These are phyloP conservation scores for Synergus gifuensis DNA, from an alignment of 2,888 invertebrate species.

Conservation along the genomic window DNA sequence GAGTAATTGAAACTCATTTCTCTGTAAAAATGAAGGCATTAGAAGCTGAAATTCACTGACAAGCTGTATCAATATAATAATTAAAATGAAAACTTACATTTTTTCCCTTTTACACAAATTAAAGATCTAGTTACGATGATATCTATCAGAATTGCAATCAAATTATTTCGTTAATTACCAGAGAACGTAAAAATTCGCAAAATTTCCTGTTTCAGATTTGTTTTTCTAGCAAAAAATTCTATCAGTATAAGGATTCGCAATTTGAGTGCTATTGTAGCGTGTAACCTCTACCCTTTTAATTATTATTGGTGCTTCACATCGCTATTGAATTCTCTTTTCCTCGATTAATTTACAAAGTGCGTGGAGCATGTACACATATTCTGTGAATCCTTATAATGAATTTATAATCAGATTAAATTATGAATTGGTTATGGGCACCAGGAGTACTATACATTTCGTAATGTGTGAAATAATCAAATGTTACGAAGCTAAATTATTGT, in stretches of 20 bases:
- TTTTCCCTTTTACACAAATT: too few species aligned
- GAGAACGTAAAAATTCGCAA: too few species aligned
- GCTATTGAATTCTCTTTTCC: conserved; percentile 43
- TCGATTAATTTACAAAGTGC: conserved; percentile 54
- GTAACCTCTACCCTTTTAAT: not conserved
- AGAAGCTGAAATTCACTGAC: not conserved
- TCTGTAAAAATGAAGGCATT: not conserved
- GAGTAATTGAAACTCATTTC: not conserved
- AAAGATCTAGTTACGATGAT: too few species aligned
- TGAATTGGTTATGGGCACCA: conserved; percentile 49
- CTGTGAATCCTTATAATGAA: conserved; percentile 59
- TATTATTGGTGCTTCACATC: not conserved
- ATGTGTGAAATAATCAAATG: conserved; percentile 31
- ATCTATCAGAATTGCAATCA: too few species aligned
- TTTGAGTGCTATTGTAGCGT: not conserved
- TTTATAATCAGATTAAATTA: conserved; percentile 63
- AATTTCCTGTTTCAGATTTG: too few species aligned
- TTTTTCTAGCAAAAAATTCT: not conserved
- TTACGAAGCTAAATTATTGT: conserved; percentile 62
- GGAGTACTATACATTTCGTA: not conserved
- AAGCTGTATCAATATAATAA: too few species aligned
- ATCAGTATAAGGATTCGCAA: not conserved
- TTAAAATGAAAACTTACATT: too few species aligned
- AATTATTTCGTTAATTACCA: too few species aligned
- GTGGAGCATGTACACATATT: conserved; percentile 45